These are phyloP conservation scores for Vollenhovia emeryi DNA, from an alignment of 1,140 invertebrate species.

Conservation along the genomic window DNA sequence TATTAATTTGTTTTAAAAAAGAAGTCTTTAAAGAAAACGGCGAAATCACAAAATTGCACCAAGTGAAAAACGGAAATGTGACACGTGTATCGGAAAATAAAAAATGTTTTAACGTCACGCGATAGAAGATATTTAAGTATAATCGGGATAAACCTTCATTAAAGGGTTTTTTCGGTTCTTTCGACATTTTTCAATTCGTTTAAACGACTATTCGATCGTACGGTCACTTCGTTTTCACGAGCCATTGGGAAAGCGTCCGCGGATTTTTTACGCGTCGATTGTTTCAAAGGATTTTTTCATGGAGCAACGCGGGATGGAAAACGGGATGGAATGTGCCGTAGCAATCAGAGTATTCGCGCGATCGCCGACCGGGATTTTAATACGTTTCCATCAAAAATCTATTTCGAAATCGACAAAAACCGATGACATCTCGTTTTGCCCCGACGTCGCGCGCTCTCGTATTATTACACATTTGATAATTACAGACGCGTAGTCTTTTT, in stretches of 20 bases:
- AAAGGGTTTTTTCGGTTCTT: neutral
- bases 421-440: neutral
- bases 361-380: slow-evolving; percentile 23
- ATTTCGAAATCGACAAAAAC: slow-evolving; percentile 10
- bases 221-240: slow-evolving; percentile 39
- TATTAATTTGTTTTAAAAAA: no score
- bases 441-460: neutral
- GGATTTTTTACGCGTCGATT: slow-evolving; percentile 48
- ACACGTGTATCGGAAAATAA: no score
- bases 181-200: neutral
- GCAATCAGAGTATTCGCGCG: slow-evolving; percentile 26
- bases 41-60: no score
- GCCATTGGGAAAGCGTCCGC: slow-evolving; percentile 3
- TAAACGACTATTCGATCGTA: slow-evolving; percentile 7
- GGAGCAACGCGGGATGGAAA: neutral
- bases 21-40: no score
- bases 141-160: neutral
- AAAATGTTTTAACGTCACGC: no score
- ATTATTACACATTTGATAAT: slow-evolving; percentile 12
- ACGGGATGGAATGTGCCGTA: slow-evolving; percentile 17
- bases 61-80: no score
- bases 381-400: slow-evolving; percentile 40
- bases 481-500: neutral
- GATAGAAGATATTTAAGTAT: no score
- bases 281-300: slow-evolving; percentile 44